Evolutionary conservation across 92 coral and sea anemone genomes (phyloP), one percentile per base, ranked within the genome.

Genomic region (Diadumene lineata): DNA sequence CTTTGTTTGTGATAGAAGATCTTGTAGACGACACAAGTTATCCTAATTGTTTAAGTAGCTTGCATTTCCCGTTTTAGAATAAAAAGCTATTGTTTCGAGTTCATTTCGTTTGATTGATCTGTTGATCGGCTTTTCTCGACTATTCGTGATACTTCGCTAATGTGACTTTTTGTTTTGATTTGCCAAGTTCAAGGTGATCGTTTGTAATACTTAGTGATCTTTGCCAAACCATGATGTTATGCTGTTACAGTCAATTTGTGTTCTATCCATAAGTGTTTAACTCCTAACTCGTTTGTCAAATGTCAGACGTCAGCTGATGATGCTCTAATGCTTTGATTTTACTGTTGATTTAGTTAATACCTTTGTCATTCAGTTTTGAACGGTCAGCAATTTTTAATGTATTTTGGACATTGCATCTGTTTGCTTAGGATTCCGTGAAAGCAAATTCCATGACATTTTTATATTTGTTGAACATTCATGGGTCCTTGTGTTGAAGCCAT

Each of bases 91-190:
- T 13, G 64, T 18, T 58, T 58, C 26, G 2, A 58, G 26, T 18
- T 22, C 64, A 28, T 16, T 7, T 58, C 29, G 26, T 22, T 6
- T 58, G 64, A 58, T 4, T 23, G 4, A 22, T 58, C 64, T 58
- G 26, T 58, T 21, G 7, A 31, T 23, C 26, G 64, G 64, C 64
- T 58, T 58, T 58, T 58, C 64, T 58, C 30, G 64, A 58, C 31
- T 58, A 4, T 58, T 58, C 64, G 28, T 21, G 6, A 23, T 22
- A 58, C 31, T 58, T 58, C 28, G 7, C 1, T 21, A 31, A 58
- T 10, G 18, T 15, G 24, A 15, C n/a, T 15, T 15, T 53, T 53
- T 53, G n/a, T 15, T 15, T 53, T 15, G n/a, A 15, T 15, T 21
- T 53, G 18, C 19, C 10, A 53, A 53, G 60, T 53, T 53, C 60